A percentile compares a stretch with the other conserved stretches of the same genome.
Conservation (phyloP, 2,797 vertebrate genomes). For the Periparus ater region DNA sequence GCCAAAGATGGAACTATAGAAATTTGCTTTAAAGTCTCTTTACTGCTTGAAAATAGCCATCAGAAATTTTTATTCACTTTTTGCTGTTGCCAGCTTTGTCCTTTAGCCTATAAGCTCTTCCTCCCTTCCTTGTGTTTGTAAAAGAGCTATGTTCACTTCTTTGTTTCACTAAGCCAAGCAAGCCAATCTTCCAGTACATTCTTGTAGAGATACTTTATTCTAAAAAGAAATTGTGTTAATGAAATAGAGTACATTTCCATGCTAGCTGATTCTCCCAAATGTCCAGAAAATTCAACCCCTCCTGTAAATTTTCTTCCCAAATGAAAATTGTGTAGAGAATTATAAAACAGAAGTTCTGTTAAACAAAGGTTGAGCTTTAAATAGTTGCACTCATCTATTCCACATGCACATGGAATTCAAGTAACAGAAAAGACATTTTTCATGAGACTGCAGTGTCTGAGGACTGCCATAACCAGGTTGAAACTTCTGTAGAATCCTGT, state of each 20-base stretch:
- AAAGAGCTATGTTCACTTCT: background rate
- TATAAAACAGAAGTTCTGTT: background rate
- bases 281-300: background rate
- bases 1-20: background rate
- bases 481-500: background rate
- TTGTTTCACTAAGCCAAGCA: background rate
- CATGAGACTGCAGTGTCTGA: background rate
- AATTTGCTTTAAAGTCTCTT: background rate
- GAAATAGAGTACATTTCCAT: background rate
- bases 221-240: background rate
- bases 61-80: background rate
- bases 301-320: background rate
- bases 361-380: background rate
- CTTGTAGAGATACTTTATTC: background rate
- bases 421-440: background rate
- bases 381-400: background rate
- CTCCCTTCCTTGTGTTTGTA: background rate
- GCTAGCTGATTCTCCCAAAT: background rate
- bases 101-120: background rate
- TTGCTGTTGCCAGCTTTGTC: background rate
- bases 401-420: background rate
- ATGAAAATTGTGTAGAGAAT: background rate
- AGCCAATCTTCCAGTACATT: background rate
- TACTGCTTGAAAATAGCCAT: background rate
- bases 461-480: background rate